A percentile compares a stretch with the other conserved stretches of the same genome.
These are phyloP conservation scores for Cheilosia soror DNA, from an alignment of 2,888 invertebrate genomes.

Conservation along the genomic window DNA sequence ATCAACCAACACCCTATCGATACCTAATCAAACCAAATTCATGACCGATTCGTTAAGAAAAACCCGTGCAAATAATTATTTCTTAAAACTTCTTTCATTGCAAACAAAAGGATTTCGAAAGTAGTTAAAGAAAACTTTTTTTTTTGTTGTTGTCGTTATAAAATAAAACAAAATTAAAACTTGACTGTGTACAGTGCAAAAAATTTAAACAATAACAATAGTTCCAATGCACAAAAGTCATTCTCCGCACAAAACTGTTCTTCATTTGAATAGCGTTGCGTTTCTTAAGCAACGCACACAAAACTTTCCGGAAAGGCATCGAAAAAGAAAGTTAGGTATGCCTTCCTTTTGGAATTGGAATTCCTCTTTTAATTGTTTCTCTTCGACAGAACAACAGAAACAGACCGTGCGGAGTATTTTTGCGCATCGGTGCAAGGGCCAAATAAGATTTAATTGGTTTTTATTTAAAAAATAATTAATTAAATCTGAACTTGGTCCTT, in stretches of 20 bases:
- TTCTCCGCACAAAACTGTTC: constrained; percentile 2
- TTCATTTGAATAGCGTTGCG: constrained; percentile 18
- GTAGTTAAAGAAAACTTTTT: constrained; percentile 71
- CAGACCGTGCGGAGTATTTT: constrained; percentile 26
- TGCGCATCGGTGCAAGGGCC: constrained; percentile 43
- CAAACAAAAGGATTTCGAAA: constrained; percentile 63
- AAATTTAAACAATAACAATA: constrained; percentile 46
- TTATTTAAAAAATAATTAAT: constrained; percentile 58
- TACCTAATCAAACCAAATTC: neutral
- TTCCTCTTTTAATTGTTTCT: constrained; percentile 16
- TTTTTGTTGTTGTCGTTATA: constrained; percentile 22
- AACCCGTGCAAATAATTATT: constrained; percentile 45
- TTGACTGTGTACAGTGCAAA: constrained; percentile 15
- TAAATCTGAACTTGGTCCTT: constrained; percentile 48
- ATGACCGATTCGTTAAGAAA: neutral
- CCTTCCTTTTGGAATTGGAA: constrained; percentile 33
- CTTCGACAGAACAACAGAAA: constrained; percentile 10
- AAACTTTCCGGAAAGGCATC: constrained; percentile 29
- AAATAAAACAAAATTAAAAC: constrained; percentile 15
- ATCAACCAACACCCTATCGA: no score
- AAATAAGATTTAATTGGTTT: constrained; percentile 57
- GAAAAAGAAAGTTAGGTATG: constrained; percentile 7
- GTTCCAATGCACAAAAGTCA: constrained; percentile 59
- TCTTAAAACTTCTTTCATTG: constrained; percentile 73
- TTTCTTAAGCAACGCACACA: neutral